Evolutionary conservation across 1,140 invertebrate species (phyloP).

Genomic region (Theocolax elegans): DNA sequence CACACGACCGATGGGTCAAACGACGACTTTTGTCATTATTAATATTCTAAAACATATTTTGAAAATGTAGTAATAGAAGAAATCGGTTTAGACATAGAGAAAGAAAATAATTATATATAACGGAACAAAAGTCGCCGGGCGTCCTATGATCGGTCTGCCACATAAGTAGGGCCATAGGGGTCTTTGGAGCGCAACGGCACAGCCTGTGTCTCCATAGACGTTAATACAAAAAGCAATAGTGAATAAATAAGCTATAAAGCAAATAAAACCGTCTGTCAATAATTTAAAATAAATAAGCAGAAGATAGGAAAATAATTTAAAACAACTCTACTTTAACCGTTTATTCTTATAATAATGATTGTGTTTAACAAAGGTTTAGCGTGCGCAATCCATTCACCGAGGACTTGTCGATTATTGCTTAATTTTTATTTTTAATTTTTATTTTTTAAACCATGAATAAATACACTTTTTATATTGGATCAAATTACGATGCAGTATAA

Average conservation of each 20-base stretch:
- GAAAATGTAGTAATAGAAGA: too few species aligned
- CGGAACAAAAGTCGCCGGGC: constrained; percentile 7
- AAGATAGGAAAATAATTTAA: constrained; percentile 25
- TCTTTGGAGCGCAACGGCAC: constrained; percentile 28
- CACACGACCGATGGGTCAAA: background rate
- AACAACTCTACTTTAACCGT: constrained; percentile 38
- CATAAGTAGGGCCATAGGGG: constrained; percentile 34
- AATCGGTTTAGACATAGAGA: background rate
- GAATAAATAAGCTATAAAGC: constrained; percentile 22
- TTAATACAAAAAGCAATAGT: constrained; percentile 16
- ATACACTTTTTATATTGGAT: too few species aligned
- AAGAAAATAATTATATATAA: background rate
- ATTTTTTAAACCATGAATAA: too few species aligned
- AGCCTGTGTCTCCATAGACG: constrained; percentile 30
- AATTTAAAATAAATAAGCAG: constrained; percentile 30
- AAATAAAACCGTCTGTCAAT: constrained; percentile 28
- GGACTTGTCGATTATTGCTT: background rate
- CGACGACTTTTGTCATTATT: constrained; percentile 16
- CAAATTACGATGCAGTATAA: too few species aligned
- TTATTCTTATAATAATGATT: constrained; percentile 42
- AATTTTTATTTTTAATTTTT: background rate
- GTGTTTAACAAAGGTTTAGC: constrained; percentile 25
- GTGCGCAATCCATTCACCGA: constrained; percentile 31
- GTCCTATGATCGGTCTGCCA: background rate
- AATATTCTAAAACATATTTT: too few species aligned